These are phyloP conservation scores for Macrobrachium nipponense DNA, from an alignment of 1,140 invertebrate species.

Conservation along the genomic window DNA sequence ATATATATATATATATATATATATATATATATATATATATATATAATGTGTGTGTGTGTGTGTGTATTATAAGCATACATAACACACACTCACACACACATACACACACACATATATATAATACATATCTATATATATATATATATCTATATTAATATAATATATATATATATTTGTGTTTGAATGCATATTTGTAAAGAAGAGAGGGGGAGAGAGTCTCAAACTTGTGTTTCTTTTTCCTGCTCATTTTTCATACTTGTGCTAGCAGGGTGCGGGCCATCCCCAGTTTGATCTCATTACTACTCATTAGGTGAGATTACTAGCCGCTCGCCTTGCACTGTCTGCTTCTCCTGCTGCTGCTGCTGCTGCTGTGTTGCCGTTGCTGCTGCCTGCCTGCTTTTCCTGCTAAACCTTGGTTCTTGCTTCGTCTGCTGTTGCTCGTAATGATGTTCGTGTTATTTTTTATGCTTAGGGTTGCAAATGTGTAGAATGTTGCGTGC, in stretches of 20 bases:
- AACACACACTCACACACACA: too few relatives aligned
- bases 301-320: conserved; percentile 58
- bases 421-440: not conserved
- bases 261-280: conserved; percentile 47
- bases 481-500: not conserved
- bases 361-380: not conserved
- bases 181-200: too few relatives aligned
- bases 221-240: not conserved
- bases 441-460: not conserved
- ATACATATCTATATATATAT: too few relatives aligned
- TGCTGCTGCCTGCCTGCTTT: not conserved
- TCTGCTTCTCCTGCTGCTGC: conserved; percentile 34
- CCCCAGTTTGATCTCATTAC: conserved; percentile 53
- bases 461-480: not conserved
- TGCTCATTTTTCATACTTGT: conserved; percentile 56
- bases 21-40: not conserved
- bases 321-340: conserved; percentile 11
- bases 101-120: not conserved
- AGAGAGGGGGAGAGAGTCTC: too few relatives aligned
- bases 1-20: not conserved
- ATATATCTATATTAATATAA: too few relatives aligned
- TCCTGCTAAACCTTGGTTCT: not conserved
- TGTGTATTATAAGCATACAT: too few relatives aligned
- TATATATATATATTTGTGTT: too few relatives aligned
- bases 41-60: too few relatives aligned